A percentile compares a stretch with the other conserved stretches of the same genome.
These are phyloP conservation scores for Acanthosepion lycidas DNA, from an alignment of 2,888 invertebrate genomes.

Conservation along the genomic window DNA sequence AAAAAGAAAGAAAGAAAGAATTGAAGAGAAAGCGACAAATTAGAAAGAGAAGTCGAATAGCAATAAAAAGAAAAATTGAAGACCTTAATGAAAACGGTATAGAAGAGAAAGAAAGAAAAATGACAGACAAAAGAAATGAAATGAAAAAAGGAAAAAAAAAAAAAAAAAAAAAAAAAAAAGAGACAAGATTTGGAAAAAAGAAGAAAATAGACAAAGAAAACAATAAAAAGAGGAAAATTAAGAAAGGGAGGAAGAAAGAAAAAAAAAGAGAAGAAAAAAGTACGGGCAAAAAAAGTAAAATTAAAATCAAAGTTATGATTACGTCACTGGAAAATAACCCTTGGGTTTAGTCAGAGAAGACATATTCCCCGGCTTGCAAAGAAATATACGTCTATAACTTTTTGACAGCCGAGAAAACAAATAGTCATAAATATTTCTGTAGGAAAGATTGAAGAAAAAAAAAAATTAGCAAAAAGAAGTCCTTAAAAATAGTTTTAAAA, in stretches of 20 bases:
- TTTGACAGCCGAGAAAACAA: not conserved
- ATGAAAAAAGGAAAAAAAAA: not conserved
- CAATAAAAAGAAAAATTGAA: too few species aligned
- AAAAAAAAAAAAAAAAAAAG: too few species aligned
- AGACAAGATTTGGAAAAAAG: not conserved
- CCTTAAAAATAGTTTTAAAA: not conserved
- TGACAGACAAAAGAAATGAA: not conserved
- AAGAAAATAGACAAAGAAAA: not conserved
- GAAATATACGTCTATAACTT: not conserved
- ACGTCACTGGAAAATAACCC: not conserved
- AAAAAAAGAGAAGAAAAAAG: not conserved
- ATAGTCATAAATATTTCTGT: not conserved
- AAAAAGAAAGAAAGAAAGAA: too few species aligned
- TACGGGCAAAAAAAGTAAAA: not conserved
- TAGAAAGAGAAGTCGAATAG: too few species aligned
- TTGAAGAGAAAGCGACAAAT: too few species aligned
- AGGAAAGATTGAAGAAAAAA: not conserved
- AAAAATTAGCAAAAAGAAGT: not conserved
- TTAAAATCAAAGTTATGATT: not conserved
- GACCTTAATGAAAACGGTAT: too few species aligned
- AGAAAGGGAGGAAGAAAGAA: not conserved
- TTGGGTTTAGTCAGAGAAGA: not conserved
- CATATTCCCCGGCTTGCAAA: not conserved
- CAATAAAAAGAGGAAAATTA: not conserved
- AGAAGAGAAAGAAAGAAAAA: too few species aligned